Evolutionary conservation across 30 jellyfish, hydroid and myxozoan species (phyloP), one percentile per base, ranked within the genome.

Genomic region (Chironex yamaguchii): DNA sequence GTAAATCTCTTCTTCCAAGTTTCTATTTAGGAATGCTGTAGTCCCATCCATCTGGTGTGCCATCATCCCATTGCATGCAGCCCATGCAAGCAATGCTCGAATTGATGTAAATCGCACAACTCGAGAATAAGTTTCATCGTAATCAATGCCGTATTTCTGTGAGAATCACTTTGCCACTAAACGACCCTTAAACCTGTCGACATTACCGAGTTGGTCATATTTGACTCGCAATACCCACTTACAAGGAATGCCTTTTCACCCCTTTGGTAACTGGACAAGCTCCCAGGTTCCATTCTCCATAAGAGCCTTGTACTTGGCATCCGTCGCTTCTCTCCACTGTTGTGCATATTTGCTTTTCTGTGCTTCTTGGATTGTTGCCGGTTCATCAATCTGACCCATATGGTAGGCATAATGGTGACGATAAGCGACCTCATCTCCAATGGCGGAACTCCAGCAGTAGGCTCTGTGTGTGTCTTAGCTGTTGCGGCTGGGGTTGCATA

Each of bases 11-110:
- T n/a, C n/a, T n/a, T n/a, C n/a, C n/a, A n/a, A n/a, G n/a, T n/a
- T n/a, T n/a, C n/a, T n/a, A 53, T 76, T 51, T 21, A 76, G 81
- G 21, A 76, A 76, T 3, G 89, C 89, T 29, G 89, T 76, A 22
- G 26, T 27, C 14, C 28, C 89, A 34, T 76, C 89, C 82, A 76
- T 51, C 33, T 76, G 89, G 54, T 76, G 71, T 1, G 54, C 6
- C 12, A 51, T 81, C 30, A 76, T 30, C 30, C 30, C 36, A 34
- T 76, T 76, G n/a, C n/a, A n/a, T n/a, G n/a, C n/a, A 4, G 85
- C 65, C 29, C 52, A 51, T 1, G 89, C 68, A 3, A 76, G 66
- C 66, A 76, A 25, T 22, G 89, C 1, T 2, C 83, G 26, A 1
- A 76, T 76, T 22, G 89, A 76, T 21, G 54, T 1, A 25, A 22